Percentiles rank a stretch among this genome's conserved stretches.
phyloP scores from a whole-genome alignment of 2,797 vertebrate genomes.

The Rhadinocentrus ornatus region DNA sequence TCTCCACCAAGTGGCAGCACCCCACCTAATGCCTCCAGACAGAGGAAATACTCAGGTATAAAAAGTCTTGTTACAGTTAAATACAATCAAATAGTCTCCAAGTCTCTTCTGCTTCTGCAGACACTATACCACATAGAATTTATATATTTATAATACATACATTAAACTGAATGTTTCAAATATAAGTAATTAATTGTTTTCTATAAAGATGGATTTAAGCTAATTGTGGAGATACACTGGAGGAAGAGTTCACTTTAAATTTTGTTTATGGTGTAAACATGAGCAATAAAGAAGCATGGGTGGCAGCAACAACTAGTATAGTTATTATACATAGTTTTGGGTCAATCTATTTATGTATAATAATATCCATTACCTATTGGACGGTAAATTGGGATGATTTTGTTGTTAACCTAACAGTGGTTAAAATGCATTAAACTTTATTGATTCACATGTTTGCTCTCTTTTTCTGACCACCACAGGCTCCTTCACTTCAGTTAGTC shows the following conservation, averaged over 20 bases:
- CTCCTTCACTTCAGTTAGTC: slow-evolving; percentile 90
- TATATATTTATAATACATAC: neutral
- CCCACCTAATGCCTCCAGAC: slow-evolving; percentile 86
- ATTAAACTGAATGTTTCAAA: no score
- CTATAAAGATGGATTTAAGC: neutral
- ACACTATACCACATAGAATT: neutral
- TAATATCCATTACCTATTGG: no score
- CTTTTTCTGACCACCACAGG: slow-evolving; percentile 76
- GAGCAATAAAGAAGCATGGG: no score
- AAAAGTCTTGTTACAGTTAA: neutral
- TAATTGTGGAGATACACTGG: neutral
- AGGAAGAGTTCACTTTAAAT: no score
- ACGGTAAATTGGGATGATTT: no score
- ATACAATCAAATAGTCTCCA: neutral
- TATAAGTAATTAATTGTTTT: no score
- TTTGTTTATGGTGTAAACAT: no score
- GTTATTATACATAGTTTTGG: no score
- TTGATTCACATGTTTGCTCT: neutral
- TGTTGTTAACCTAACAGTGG: neutral
- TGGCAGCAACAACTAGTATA: no score
- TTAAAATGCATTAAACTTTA: neutral
- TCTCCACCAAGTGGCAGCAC: slow-evolving; percentile 93
- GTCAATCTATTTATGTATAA: no score
- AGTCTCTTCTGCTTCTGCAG: neutral
- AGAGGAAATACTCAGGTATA: slow-evolving; percentile 93